phyloP scores from a whole-genome alignment of 1,140 invertebrate genomes.

The Aphis craccivora region DNA sequence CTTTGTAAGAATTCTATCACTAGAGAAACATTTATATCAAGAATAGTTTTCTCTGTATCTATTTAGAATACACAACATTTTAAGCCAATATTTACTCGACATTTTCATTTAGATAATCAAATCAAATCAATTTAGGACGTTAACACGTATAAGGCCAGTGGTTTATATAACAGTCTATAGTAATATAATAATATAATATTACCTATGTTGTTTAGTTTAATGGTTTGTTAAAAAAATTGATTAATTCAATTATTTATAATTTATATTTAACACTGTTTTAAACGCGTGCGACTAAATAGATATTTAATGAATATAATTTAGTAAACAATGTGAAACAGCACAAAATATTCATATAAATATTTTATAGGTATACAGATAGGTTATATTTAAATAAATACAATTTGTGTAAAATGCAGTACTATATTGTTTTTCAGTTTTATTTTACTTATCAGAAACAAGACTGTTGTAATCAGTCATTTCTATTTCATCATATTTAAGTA shows the following conservation, averaged over 20 bases:
- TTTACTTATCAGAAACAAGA: not conserved
- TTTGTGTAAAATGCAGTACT: too few relatives aligned
- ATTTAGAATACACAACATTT: not conserved
- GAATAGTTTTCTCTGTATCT: not conserved
- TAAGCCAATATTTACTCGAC: not conserved
- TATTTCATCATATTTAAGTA: not conserved
- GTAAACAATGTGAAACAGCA: too few relatives aligned
- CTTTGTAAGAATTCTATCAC: conserved; percentile 44
- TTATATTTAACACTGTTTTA: not conserved
- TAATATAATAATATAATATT: not conserved
- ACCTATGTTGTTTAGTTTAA: not conserved
- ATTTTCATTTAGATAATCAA: not conserved
- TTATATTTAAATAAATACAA: too few relatives aligned
- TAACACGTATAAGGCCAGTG: not conserved
- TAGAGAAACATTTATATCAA: too few relatives aligned
- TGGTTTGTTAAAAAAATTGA: not conserved
- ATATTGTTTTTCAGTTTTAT: not conserved
- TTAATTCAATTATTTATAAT: not conserved
- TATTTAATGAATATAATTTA: not conserved
- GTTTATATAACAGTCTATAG: not conserved
- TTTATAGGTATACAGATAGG: too few relatives aligned
- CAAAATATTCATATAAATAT: too few relatives aligned
- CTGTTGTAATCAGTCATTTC: not conserved
- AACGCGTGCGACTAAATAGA: not conserved
- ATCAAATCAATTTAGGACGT: not conserved